Base-by-base conservation (phyloP, 2,888 invertebrate species). In the Marasmarcha lunaedactyla region DNA sequence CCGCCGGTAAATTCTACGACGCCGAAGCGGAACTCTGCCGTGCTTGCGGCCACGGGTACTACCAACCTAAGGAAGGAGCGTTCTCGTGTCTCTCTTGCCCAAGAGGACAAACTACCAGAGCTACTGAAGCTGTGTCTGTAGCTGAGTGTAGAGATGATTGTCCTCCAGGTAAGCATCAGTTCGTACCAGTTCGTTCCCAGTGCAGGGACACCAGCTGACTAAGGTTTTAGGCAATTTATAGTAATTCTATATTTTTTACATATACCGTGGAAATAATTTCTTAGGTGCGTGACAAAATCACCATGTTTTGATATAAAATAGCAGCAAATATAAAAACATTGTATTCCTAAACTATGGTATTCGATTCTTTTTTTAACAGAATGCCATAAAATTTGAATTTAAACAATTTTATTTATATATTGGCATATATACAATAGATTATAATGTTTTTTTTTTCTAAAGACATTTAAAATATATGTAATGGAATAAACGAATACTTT, bases 21-120 rank as follows among this genome's bases (percentile, higher is more conserved):
- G 92, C 93, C 30, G 90, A 90, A 34, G 91, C 92, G 0, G 95
- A 95, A 33, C 85, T 95, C 1, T 98, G 98, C 60, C 86, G 93
- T 38, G 92, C 93, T 49, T 98, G 98, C 64, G 97, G 97, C 1
- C 93, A 95, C 59, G 97, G 97, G 1, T 95, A 94, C 61, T 98
- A 91, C 71, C 98, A 97, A 64, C 89, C 95, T 0, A 88, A 89
- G 27, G 95, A 96, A 71, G 96, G 96, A 1, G 91, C 96, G 37
- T 96, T 97, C 79, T 87, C 90, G 1, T 97, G 97, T 59, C 84
- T 91, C 40, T 85, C 95, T 1, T 97, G 97, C 59, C 94, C 95
- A 0, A 84, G 94, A 37, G 96, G 95, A 6, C 93, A 95, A 64
- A 97, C 97, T 1, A 98, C 98, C 0, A 86, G 95, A 37, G 94